A percentile compares a stretch with the other conserved stretches of the same genome.
Evolutionary conservation across 2,113 vertebrate species (phyloP).

Genomic region (Platichthys flesus): DNA sequence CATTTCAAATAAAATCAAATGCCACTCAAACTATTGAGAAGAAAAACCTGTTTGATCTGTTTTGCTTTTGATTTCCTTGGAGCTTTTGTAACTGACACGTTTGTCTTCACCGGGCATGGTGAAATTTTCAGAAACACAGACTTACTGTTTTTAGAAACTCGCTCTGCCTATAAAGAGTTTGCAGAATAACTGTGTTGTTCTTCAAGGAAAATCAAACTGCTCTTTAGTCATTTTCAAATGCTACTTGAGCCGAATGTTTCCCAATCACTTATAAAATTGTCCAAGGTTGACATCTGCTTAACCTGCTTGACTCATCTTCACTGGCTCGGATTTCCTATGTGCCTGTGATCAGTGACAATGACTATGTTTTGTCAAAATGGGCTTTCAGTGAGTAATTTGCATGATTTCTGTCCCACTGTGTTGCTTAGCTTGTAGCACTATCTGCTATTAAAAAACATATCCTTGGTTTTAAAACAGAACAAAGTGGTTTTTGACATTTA

Average conservation of each 20-base stretch:
- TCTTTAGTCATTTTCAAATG: neutral
- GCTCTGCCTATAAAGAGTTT: neutral
- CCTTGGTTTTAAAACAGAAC: slow-evolving; percentile 16
- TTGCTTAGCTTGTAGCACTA: slow-evolving; percentile 18
- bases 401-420: slow-evolving; percentile 18
- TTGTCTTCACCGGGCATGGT: no score
- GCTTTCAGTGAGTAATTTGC: slow-evolving; percentile 20
- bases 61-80: neutral
- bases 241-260: neutral
- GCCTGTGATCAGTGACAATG: slow-evolving; percentile 18
- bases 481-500: slow-evolving; percentile 35
- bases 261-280: neutral
- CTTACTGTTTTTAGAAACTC: no score
- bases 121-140: neutral
- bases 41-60: neutral
- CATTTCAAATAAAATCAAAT: neutral
- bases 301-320: slow-evolving; percentile 6
- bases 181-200: neutral
- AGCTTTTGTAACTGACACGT: neutral
- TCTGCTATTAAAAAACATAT: slow-evolving; percentile 5
- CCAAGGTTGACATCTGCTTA: neutral
- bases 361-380: slow-evolving; percentile 49
- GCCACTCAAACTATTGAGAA: neutral
- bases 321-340: slow-evolving; percentile 5
- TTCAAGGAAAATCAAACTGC: neutral